A percentile compares a stretch with the other conserved stretches of the same genome.
Evolutionary conservation across 2,888 invertebrate species (phyloP).

Genomic region (Hypena proboscidalis): DNA sequence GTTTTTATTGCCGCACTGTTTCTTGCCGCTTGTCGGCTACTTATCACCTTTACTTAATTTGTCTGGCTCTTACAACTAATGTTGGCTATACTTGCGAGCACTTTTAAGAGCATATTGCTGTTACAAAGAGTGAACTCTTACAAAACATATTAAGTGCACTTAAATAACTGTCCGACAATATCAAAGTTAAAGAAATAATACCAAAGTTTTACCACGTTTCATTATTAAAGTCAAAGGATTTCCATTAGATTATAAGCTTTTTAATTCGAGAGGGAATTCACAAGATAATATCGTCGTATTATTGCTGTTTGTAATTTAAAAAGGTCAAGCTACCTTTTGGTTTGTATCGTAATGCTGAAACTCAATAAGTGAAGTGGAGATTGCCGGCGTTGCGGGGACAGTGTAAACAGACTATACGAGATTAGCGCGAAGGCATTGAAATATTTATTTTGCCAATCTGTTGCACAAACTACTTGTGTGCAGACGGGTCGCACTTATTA

Average conservation of each 20-base stretch:
- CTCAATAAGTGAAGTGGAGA: constrained; percentile 48
- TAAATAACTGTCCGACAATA: no score
- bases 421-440: constrained; percentile 53
- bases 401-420: constrained; percentile 48
- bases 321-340: background rate
- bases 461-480: no score
- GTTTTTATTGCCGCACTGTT: constrained; percentile 39
- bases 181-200: no score
- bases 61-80: constrained; percentile 45
- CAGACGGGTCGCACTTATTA: no score
- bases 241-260: constrained; percentile 1
- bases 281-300: background rate
- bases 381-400: constrained; percentile 27
- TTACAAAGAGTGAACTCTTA: no score
- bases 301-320: constrained; percentile 1
- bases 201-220: no score
- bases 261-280: background rate
- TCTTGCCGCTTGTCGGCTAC: constrained; percentile 41
- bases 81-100: constrained; percentile 18
- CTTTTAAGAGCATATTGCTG: no score
- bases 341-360: constrained; percentile 24
- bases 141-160: no score
- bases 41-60: constrained; percentile 54
- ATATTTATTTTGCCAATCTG: constrained; percentile 46
- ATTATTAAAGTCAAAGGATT: background rate